Evolutionary conservation across 2,113 vertebrate species (phyloP).

Genomic region (Anthoscopus minutus): DNA sequence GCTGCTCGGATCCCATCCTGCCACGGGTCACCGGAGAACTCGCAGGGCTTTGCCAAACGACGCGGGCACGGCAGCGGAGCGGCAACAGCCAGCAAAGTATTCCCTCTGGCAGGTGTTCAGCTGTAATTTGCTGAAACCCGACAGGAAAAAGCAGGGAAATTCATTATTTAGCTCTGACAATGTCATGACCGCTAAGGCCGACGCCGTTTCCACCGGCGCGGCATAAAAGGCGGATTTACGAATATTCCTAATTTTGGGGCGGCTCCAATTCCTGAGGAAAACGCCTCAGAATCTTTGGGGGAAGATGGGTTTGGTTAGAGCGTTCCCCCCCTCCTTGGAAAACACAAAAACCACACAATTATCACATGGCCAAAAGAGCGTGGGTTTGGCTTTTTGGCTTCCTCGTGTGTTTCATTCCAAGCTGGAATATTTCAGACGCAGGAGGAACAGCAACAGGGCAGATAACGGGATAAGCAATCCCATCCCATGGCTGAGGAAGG

Average conservation of each 20-base stretch:
- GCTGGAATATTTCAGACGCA: fast-evolving
- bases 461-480: neutral
- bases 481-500: neutral
- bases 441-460: neutral
- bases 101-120: conserved; percentile 54
- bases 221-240: neutral
- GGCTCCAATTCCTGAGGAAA: neutral
- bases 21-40: neutral
- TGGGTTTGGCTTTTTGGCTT: neutral
- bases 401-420: neutral
- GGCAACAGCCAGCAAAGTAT: neutral
- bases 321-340: neutral
- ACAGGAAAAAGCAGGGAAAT: neutral
- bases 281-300: fast-evolving
- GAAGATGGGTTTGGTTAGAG: neutral
- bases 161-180: conserved; percentile 36
- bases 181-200: neutral
- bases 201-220: fast-evolving
- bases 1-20: neutral
- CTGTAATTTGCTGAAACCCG: neutral
- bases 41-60: neutral
- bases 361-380: fast-evolving
- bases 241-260: neutral
- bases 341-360: fast-evolving
- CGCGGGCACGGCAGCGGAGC: neutral